A percentile compares a stretch with the other conserved stretches of the same genome.
Evolutionary conservation across 2,113 vertebrate genomes (phyloP).

Genomic region (Trichomycterus rosablanca): DNA sequence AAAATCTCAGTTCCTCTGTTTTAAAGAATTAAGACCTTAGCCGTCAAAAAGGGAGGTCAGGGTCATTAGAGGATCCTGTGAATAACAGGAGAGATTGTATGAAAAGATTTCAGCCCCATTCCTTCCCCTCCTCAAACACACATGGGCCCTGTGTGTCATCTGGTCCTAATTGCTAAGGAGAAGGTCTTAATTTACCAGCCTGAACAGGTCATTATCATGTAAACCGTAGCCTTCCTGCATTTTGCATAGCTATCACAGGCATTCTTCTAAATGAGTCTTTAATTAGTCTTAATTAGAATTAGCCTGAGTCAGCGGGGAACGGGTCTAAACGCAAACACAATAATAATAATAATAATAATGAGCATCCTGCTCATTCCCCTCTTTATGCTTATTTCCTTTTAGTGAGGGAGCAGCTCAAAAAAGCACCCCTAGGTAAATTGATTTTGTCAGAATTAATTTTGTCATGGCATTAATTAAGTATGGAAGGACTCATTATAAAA

Average conservation of each 20-base stretch:
- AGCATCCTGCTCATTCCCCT: constrained; percentile 76
- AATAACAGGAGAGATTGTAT: constrained; percentile 87
- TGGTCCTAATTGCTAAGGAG: constrained; percentile 98
- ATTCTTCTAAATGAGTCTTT: constrained; percentile 99
- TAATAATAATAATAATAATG: constrained; percentile 91
- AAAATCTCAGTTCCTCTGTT: too few species aligned
- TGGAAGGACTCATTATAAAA: constrained; percentile 98
- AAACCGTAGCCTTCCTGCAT: constrained; percentile 99
- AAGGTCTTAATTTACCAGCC: constrained; percentile 97
- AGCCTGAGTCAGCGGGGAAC: constrained; percentile 99
- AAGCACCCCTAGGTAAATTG: constrained; percentile 99
- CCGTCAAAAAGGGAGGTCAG: constrained; percentile 70
- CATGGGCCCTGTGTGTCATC: constrained; percentile 83
- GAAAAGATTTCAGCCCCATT: constrained; percentile 70
- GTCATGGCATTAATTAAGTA: constrained; percentile 99
- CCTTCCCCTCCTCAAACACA: constrained; percentile 15
- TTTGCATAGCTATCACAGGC: constrained; percentile 99
- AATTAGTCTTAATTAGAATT: constrained; percentile 99
- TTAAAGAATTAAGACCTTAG: constrained; percentile 46
- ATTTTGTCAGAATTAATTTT: constrained; percentile 99
- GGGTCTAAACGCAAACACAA: too few species aligned
- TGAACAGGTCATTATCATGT: constrained; percentile 93
- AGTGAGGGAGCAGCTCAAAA: constrained; percentile 98
- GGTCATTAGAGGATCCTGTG: constrained; percentile 77
- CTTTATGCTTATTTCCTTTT: constrained; percentile 75